phyloP scores from a whole-genome alignment of 2,113 vertebrate genomes.

The Donacobius atricapilla region DNA sequence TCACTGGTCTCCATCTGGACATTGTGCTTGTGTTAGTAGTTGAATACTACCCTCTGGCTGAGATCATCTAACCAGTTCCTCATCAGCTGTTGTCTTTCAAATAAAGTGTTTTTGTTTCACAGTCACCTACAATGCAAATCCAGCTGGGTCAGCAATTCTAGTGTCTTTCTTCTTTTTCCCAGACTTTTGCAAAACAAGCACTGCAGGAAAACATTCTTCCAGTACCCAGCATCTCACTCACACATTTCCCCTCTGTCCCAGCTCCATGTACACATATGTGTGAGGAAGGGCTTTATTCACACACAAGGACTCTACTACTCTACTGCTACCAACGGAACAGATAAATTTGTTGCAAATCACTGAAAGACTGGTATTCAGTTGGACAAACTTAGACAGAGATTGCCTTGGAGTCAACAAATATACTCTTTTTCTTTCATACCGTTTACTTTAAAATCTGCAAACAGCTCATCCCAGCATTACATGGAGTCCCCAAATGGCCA shows the following conservation, averaged over 20 bases:
- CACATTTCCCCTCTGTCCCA: not conserved
- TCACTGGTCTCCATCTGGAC: not conserved
- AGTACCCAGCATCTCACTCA: not conserved
- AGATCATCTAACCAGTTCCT: not conserved
- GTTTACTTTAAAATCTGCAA: not conserved
- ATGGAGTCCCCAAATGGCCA: not conserved
- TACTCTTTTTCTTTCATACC: not conserved
- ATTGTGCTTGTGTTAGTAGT: not conserved
- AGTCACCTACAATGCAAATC: not conserved
- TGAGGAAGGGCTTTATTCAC: not conserved
- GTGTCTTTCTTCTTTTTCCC: not conserved
- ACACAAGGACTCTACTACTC: not conserved
- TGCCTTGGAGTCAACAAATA: not conserved
- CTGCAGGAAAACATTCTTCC: not conserved
- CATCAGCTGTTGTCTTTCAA: not conserved
- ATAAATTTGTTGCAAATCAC: not conserved
- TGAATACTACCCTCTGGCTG: not conserved
- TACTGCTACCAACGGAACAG: not conserved
- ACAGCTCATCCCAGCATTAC: not conserved
- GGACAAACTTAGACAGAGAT: not conserved
- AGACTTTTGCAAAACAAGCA: not conserved
- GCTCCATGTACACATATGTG: not conserved
- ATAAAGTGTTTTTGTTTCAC: not conserved
- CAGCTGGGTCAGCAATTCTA: not conserved
- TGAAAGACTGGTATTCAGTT: not conserved